Percentiles rank a stretch among this genome's conserved stretches.
Conservation (phyloP, 2,888 invertebrate species). For the Sthenelais limicola region DNA sequence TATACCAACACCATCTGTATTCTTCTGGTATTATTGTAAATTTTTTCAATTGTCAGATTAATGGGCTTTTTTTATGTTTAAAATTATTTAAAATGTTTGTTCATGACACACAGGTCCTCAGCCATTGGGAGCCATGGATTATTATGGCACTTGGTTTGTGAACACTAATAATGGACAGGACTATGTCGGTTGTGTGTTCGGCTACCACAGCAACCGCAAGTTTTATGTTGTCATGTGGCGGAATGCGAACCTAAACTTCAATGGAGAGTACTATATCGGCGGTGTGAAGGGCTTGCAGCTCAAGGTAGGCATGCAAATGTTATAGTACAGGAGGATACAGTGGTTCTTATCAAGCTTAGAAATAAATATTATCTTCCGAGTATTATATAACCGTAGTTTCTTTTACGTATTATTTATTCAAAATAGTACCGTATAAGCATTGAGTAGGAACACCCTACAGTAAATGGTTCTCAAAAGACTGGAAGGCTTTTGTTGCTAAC, state of each 20-base stretch:
- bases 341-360: constrained; percentile 7
- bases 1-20: too few relatives aligned
- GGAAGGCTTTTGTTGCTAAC: too few relatives aligned
- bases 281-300: constrained; percentile 63
- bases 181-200: constrained; percentile 64
- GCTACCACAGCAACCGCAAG: constrained; percentile 75
- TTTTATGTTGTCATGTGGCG: constrained; percentile 63
- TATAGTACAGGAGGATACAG: constrained; percentile 1
- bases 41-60: too few relatives aligned
- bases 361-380: neutral
- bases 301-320: constrained; percentile 50
- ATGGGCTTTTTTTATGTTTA: too few relatives aligned
- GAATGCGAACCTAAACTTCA: constrained; percentile 56
- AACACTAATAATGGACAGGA: constrained; percentile 52
- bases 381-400: too few relatives aligned
- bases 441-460: too few relatives aligned
- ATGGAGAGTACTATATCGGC: constrained; percentile 45
- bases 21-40: too few relatives aligned
- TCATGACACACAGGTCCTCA: constrained; percentile 74
- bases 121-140: constrained; percentile 58
- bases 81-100: too few relatives aligned
- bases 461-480: too few relatives aligned
- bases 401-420: too few relatives aligned
- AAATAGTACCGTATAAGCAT: too few relatives aligned
- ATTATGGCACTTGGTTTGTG: constrained; percentile 59